These are phyloP conservation scores for Polydrusus tereticollis DNA, from an alignment of 2,888 invertebrate species.

Conservation along the genomic window DNA sequence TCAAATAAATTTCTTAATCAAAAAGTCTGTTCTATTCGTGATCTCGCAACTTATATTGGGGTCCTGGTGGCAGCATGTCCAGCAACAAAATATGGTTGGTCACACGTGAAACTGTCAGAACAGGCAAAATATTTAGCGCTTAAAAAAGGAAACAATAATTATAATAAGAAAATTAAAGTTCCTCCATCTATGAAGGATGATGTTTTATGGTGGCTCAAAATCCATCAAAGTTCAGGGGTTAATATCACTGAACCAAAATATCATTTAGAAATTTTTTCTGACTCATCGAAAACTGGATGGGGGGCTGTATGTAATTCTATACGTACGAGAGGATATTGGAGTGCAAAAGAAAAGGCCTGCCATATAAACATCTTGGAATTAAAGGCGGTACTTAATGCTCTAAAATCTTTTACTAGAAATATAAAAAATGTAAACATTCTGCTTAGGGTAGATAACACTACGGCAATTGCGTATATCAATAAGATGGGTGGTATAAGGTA, in stretches of 20 bases:
- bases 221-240: slow-evolving; percentile 1
- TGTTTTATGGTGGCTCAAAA: slow-evolving; percentile 28
- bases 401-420: slow-evolving; percentile 29
- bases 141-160: slow-evolving; percentile 25
- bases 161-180: slow-evolving; percentile 19
- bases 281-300: slow-evolving; percentile 49
- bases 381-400: slow-evolving; percentile 20
- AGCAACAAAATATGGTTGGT: slow-evolving; percentile 1
- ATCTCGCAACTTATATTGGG: slow-evolving; percentile 15
- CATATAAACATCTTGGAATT: slow-evolving; percentile 26
- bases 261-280: slow-evolving; percentile 51
- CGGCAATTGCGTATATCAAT: slow-evolving; percentile 40
- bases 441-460: slow-evolving; percentile 31
- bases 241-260: slow-evolving; percentile 39
- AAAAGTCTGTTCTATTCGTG: slow-evolving; percentile 8
- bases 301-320: background rate
- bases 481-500: slow-evolving; percentile 25
- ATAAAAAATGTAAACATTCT: slow-evolving; percentile 16
- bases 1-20: background rate
- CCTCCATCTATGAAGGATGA: slow-evolving; percentile 3
- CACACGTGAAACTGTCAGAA: background rate
- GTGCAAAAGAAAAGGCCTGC: background rate
- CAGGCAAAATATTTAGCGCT: slow-evolving; percentile 9
- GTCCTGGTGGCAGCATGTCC: slow-evolving; percentile 17
- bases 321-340: slow-evolving; percentile 20